Percentiles rank a stretch among this genome's conserved stretches.
These are phyloP conservation scores for Trematomus bernacchii DNA, from an alignment of 2,797 vertebrate species.

Conservation along the genomic window DNA sequence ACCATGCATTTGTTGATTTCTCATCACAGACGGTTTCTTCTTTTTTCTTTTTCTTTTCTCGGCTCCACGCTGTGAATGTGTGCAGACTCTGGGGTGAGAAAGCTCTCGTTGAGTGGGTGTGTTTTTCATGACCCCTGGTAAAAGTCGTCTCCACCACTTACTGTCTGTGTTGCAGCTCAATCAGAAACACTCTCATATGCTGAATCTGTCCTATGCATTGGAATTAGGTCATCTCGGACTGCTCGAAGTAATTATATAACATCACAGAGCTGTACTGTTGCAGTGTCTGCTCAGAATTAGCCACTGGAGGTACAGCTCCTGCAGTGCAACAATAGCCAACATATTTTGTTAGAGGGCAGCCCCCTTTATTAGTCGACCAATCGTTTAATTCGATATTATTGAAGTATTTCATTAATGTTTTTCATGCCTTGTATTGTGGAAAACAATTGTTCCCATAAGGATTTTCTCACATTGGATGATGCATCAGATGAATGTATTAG, in stretches of 20 bases:
- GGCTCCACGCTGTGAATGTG: neutral
- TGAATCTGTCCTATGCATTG: constrained; percentile 58
- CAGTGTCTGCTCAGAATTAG: constrained; percentile 69
- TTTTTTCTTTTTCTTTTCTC: neutral
- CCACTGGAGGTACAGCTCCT: constrained; percentile 45
- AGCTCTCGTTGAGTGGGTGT: constrained; percentile 55
- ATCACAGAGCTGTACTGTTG: constrained; percentile 61
- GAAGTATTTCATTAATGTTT: neutral
- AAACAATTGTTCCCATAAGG: neutral
- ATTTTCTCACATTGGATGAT: constrained; percentile 12
- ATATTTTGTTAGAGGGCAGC: constrained; percentile 10
- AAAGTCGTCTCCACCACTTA: constrained; percentile 51
- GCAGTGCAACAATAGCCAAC: constrained; percentile 32
- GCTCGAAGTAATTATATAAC: constrained; percentile 77
- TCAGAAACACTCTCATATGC: constrained; percentile 52
- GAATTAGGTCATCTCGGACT: constrained; percentile 75
- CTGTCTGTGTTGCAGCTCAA: constrained; percentile 50
- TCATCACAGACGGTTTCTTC: constrained; percentile 16
- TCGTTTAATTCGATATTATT: neutral
- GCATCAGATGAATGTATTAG: constrained; percentile 16
- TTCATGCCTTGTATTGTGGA: neutral
- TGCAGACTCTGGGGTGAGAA: constrained; percentile 36
- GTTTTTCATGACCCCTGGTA: constrained; percentile 69
- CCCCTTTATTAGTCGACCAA: neutral
- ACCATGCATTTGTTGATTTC: constrained; percentile 63